These are phyloP conservation scores for Scotopteryx bipunctaria DNA, from an alignment of 2,888 invertebrate genomes.

Conservation along the genomic window DNA sequence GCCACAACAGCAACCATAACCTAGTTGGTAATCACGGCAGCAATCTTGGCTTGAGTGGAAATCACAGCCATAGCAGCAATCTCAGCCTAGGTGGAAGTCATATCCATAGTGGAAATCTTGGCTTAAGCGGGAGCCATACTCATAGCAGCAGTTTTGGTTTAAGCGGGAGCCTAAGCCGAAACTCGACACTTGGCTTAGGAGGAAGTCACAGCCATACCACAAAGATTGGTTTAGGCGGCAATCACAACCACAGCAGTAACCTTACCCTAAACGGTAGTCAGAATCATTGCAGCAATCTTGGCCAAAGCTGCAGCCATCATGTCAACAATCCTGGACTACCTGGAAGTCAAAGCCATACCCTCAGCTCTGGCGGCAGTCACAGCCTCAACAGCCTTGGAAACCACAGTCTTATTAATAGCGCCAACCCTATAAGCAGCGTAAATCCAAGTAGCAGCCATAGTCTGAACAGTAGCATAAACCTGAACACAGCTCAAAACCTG, in stretches of 20 bases:
- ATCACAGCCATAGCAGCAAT: slow-evolving; percentile 17
- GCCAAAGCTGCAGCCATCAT: slow-evolving; percentile 2
- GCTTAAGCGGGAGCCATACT: slow-evolving; percentile 13
- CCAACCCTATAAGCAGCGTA: slow-evolving; percentile 4
- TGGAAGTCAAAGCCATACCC: slow-evolving; percentile 4
- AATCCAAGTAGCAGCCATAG: slow-evolving; percentile 14
- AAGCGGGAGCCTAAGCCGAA: slow-evolving; percentile 12
- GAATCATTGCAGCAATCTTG: slow-evolving; percentile 10
- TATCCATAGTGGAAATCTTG: slow-evolving; percentile 3
- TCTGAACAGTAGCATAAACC: slow-evolving; percentile 38
- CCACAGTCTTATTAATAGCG: slow-evolving; percentile 7
- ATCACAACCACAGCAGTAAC: slow-evolving; percentile 5
- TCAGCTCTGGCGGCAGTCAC: neutral
- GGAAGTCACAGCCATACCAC: slow-evolving; percentile 17
- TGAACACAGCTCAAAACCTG: slow-evolving; percentile 32
- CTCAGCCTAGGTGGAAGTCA: slow-evolving; percentile 1
- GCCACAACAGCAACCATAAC: slow-evolving; percentile 22
- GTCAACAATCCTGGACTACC: neutral
- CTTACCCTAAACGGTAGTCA: slow-evolving; percentile 10
- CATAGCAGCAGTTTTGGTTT: slow-evolving; percentile 6
- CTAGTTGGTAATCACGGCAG: slow-evolving; percentile 14
- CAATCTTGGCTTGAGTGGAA: slow-evolving; percentile 24
- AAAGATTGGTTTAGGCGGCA: slow-evolving; percentile 4
- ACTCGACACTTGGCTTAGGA: slow-evolving; percentile 22
- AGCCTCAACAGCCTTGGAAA: neutral